Evolutionary conservation across 2,888 invertebrate species (phyloP).

Genomic region (Entomobrya multifasciata): DNA sequence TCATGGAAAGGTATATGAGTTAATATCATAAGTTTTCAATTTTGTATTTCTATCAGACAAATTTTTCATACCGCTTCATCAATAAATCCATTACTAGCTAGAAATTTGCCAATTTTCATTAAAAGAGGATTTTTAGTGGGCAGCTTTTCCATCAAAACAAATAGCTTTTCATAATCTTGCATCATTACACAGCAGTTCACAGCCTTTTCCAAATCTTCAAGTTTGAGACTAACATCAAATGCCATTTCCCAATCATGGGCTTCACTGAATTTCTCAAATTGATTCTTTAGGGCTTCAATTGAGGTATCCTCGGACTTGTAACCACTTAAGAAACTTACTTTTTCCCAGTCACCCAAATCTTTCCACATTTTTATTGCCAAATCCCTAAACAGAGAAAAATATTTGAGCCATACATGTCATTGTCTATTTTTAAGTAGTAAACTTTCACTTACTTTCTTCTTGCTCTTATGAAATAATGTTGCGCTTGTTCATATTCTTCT

Average conservation of each 20-base stretch:
- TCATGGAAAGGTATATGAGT: not conserved
- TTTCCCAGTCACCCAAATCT: constrained; percentile 63
- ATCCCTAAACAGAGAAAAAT: constrained; percentile 28
- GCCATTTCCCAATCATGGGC: constrained; percentile 45
- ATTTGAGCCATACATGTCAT: not conserved
- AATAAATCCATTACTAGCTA: constrained; percentile 36
- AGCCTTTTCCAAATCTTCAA: constrained; percentile 13
- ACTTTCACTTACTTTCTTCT: constrained; percentile 51
- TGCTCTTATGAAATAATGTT: constrained; percentile 44
- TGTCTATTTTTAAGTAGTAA: not conserved
- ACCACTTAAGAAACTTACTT: constrained; percentile 61
- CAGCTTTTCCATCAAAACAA: constrained; percentile 26
- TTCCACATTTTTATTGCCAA: constrained; percentile 69
- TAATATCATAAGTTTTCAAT: not conserved
- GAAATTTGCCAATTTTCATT: constrained; percentile 35
- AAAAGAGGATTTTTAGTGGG: constrained; percentile 44
- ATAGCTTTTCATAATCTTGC: constrained; percentile 47
- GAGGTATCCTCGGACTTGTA: constrained; percentile 34
- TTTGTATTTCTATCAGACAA: not conserved
- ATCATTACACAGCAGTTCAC: constrained; percentile 34
- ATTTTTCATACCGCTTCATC: constrained; percentile 50
- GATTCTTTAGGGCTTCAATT: constrained; percentile 42
- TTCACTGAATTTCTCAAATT: constrained; percentile 5
- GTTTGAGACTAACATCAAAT: constrained; percentile 7
- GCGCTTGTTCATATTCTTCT: constrained; percentile 51